Evolutionary conservation across 2,797 vertebrate species (phyloP), one percentile per base, ranked within the genome.

Genomic region (Sardinella longiceps): DNA sequence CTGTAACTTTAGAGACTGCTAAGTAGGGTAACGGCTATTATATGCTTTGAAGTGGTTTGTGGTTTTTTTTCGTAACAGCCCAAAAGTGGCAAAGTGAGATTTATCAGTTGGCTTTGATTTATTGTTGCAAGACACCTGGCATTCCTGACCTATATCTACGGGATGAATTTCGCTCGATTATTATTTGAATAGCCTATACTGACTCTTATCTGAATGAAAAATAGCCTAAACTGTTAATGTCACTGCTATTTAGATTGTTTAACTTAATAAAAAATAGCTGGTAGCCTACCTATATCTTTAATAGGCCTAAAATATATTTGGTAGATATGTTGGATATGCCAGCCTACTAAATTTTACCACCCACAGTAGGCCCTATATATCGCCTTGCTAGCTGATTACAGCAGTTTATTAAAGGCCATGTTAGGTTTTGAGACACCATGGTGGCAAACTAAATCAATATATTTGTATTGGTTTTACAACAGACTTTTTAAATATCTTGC

Each of bases 31-130:
- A 37, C 66, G 12, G 66, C 66, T 15, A 15, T 37, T 74, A 30
- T 30, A 14, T 33, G 30, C 66, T 74, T 74, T 74, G 66, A 74
- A 74, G 66, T 74, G 66, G 66, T 74, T 74, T 74, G 66, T 39
- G 66, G 66, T 37, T 74, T 74, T 37, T 74, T 74, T 74, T 1
- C 12, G 1, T 37, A 33, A 70, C 18, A 11, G 10, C 7, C 60
- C 14, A 37, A 14, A 37, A 74, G 66, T 74, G 30, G 0, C 66
- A 11, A 37, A 15, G 14, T 20, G 30, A 30, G 66, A 74, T 74
- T 74, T 74, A 37, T 70, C 33, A 37, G 66, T 70, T 5, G 20
- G n/a, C n/a, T n/a, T n/a, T 74, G 66, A 74, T 74, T 37, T 74
- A 74, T 74, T 74, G 66, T 12, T 74, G 66, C 14, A 37, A 74